Evolutionary conservation across 2,888 invertebrate genomes (phyloP), one percentile per base, ranked within the genome.

Genomic region (Charanyca ferruginea): DNA sequence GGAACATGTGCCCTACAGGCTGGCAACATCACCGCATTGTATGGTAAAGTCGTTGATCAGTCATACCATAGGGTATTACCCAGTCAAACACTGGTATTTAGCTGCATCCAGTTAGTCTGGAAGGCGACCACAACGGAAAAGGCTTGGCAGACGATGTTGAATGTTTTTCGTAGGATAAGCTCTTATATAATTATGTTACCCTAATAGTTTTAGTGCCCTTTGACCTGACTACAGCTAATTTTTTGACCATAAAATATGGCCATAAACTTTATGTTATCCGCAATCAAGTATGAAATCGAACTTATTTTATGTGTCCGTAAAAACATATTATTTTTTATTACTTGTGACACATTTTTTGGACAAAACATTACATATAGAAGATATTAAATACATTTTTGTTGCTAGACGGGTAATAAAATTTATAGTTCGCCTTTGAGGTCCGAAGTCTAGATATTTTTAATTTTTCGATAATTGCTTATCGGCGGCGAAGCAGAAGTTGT

Each of bases 201-300:
- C 3, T 18, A 60, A 28, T 59, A 66, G 42, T 72, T 71, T 59
- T 51, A 49, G n/a, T 54, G n/a, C 20, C 32, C 13, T 45, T 41
- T 48, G 23, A 49, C 47, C 28, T 63, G 25, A 55, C 28, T 44
- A 55, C 48, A 45, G 38, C 57, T 53, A 59, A 79, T 64, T 72
- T 65, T 70, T 58, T 47, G 7, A 47, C 55, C 59, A 68, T 70
- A 66, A 76, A 74, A 77, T 75, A 73, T 69, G 54, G 65, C 49
- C 53, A 72, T 85, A 80, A 83, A 80, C 11, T 84, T 80, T 79
- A 84, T 77, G 54, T 54, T 48, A 47, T 66, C 67, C 71, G 67
- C 75, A 75, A 79, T 73, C 72, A 72, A 75, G 77, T 77, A 84
- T 74, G 66, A 63, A 77, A 82, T 79, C 65, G 66, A 82, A 79